Conservation (phyloP, 2,113 vertebrate genomes). For the Perca fluviatilis region DNA sequence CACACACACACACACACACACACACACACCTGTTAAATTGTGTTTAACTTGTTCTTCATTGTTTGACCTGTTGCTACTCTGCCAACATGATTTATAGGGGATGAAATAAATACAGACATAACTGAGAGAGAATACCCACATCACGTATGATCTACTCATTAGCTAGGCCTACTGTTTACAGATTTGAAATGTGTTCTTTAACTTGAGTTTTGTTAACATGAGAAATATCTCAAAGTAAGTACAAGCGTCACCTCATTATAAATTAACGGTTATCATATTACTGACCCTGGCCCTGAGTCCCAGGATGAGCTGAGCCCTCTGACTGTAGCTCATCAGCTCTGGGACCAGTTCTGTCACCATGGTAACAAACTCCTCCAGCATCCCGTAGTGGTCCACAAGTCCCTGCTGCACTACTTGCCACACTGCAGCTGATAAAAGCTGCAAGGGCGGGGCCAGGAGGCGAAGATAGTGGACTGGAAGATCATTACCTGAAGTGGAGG, state of each 20-base stretch:
- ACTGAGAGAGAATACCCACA: not conserved
- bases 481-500: conserved; percentile 64
- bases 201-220: not conserved
- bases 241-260: not conserved
- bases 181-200: not conserved
- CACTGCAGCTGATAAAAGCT: conserved; percentile 83
- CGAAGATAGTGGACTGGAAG: conserved; percentile 74
- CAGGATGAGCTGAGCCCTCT: conserved; percentile 86
- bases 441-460: conserved; percentile 81
- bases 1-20: not conserved
- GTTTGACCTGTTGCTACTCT: not conserved
- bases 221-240: not conserved
- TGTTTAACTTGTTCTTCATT: too few relatives aligned
- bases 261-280: not conserved
- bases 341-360: conserved; percentile 84
- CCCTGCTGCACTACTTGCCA: conserved; percentile 84
- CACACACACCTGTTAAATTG: not conserved
- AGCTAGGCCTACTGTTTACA: not conserved
- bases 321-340: conserved; percentile 86
- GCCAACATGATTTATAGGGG: not conserved
- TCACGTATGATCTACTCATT: not conserved
- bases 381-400: conserved; percentile 82
- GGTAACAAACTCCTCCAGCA: conserved; percentile 85
- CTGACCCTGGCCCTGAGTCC: conserved; percentile 87
- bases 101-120: not conserved